A percentile compares a stretch with the other conserved stretches of the same genome.
Conservation (phyloP, 35 echinoderm and acorn worm species). For the Patiria miniata region DNA sequence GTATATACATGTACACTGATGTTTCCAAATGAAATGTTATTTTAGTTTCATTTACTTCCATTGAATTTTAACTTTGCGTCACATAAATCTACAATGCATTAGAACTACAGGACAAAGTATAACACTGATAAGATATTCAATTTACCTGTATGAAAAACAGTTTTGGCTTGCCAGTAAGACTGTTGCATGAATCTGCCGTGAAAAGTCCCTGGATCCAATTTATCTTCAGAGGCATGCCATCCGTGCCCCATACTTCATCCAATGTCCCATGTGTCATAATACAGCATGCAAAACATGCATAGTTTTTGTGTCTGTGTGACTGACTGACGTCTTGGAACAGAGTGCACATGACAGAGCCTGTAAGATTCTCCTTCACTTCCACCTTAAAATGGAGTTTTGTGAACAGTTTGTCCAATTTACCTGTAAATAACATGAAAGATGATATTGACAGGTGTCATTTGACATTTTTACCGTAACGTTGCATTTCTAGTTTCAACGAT, state of each 20-base stretch:
- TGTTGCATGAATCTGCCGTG: background rate
- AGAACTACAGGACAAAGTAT: no score
- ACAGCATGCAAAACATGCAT: constrained; percentile 59
- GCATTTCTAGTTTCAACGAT: no score
- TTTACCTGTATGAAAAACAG: constrained; percentile 62
- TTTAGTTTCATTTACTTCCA: no score
- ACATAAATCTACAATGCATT: no score
- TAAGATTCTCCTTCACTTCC: background rate
- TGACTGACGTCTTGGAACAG: background rate
- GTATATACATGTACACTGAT: no score
- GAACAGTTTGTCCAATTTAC: constrained; percentile 2
- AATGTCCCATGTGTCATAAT: constrained; percentile 37
- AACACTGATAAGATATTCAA: no score
- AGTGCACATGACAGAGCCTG: background rate
- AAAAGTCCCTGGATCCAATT: background rate
- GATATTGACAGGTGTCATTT: no score
- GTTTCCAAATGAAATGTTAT: no score
- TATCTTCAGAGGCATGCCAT: background rate
- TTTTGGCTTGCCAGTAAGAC: constrained; percentile 45
- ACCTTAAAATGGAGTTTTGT: constrained; percentile 30
- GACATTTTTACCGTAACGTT: no score
- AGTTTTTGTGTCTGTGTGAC: background rate
- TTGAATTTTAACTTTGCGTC: no score
- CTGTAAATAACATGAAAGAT: background rate
- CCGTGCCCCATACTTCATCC: constrained; percentile 23